Evolutionary conservation across 30 jellyfish, hydroid and myxozoan genomes (phyloP).

Genomic region (Aurelia aurita): DNA sequence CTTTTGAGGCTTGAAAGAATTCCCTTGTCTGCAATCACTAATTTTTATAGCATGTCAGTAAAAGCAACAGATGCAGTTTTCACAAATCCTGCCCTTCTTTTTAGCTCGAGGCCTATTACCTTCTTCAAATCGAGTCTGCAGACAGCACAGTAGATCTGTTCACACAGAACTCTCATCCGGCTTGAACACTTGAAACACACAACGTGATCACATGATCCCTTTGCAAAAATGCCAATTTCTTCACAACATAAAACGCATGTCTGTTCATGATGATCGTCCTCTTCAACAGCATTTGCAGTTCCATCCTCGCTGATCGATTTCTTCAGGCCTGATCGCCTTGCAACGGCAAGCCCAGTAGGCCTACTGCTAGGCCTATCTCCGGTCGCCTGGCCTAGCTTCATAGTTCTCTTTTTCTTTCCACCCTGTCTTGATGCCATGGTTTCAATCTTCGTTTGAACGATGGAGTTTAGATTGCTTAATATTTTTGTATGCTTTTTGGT

Average conservation of each 20-base stretch:
- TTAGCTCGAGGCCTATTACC: constrained; percentile 55
- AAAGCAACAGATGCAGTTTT: too few relatives aligned
- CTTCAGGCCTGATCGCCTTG: constrained; percentile 1
- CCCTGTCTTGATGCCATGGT: constrained; percentile 40
- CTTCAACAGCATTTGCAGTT: neutral
- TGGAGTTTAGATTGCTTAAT: too few relatives aligned
- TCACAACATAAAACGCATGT: constrained; percentile 88
- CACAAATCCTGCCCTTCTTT: too few relatives aligned
- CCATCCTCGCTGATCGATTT: neutral
- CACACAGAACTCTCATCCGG: constrained; percentile 90
- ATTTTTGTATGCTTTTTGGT: too few relatives aligned
- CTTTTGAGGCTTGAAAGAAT: too few relatives aligned
- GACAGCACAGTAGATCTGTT: constrained; percentile 82
- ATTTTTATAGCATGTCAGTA: too few relatives aligned
- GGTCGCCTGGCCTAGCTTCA: constrained; percentile 45
- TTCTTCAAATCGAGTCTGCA: constrained; percentile 83
- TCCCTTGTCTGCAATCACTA: too few relatives aligned
- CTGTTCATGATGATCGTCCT: constrained; percentile 37
- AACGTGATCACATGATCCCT: constrained; percentile 94
- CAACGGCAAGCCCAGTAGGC: constrained; percentile 10
- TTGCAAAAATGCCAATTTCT: constrained; percentile 62
- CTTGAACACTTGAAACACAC: constrained; percentile 86
- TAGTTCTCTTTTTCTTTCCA: constrained; percentile 36
- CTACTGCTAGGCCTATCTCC: neutral
- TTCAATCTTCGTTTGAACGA: neutral